phyloP scores from a whole-genome alignment of 92 coral and sea anemone species.

The Paramuricea clavata region DNA sequence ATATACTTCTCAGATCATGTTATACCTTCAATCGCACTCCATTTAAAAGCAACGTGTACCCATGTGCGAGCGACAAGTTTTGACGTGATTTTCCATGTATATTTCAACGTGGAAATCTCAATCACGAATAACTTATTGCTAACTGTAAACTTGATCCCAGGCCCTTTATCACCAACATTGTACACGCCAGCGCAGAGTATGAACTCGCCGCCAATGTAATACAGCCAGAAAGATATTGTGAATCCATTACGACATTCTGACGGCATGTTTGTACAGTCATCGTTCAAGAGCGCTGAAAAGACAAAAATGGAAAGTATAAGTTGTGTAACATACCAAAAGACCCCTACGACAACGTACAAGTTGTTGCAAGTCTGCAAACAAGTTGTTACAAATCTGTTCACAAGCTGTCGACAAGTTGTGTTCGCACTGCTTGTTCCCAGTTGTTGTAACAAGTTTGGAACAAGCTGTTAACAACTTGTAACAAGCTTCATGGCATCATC shows the following conservation, averaged over 20 bases:
- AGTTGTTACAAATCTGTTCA: too few species aligned
- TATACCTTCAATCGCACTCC: conserved; percentile 69
- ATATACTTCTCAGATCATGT: too few species aligned
- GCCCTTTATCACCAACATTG: conserved; percentile 69
- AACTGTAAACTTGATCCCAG: conserved; percentile 78
- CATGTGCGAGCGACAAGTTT: conserved; percentile 51
- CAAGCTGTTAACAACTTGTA: too few species aligned
- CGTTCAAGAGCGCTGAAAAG: conserved; percentile 82
- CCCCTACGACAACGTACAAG: too few species aligned
- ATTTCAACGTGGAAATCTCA: conserved; percentile 76
- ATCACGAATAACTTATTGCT: conserved; percentile 72
- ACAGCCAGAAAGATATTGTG: conserved; percentile 89
- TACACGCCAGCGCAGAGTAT: conserved; percentile 85
- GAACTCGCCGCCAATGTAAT: conserved; percentile 72
- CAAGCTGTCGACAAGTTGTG: too few species aligned
- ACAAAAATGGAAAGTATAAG: conserved; percentile 5
- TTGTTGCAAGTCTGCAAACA: too few species aligned
- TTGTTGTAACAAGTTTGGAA: too few species aligned
- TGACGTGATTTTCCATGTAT: conserved; percentile 73
- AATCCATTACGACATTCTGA: conserved; percentile 82
- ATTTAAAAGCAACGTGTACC: conserved; percentile 90
- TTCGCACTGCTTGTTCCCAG: too few species aligned
- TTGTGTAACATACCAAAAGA: too few species aligned
- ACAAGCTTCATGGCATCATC: too few species aligned
- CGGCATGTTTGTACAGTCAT: conserved; percentile 94